Evolutionary conservation across 92 coral and sea anemone species (phyloP), one percentile per base, ranked within the genome.

Genomic region (Zoanthus gigantus): DNA sequence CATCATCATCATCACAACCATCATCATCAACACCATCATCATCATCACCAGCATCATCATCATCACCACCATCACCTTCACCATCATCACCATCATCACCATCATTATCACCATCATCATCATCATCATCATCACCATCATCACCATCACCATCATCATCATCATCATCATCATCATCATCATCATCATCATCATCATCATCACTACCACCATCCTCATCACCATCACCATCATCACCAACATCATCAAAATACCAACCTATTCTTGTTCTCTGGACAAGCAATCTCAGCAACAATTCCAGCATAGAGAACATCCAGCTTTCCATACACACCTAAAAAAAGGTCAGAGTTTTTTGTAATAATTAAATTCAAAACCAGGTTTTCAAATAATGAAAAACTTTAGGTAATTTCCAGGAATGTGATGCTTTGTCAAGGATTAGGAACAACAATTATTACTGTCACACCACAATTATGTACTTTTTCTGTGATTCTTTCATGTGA

Each of bases 281-380:
- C 91, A 84, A 90, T 96, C 91, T 96, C 99, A 23, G 99, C 96
- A 46, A 95, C 90, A 83, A 96, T 96, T 0, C 98, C 99, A 89
- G 99, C 99, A 91, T 95, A 96, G 74, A 95, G 90, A 11, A 96
- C 98, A 92, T 95, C 95, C 11, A 96, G 90, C 84, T 94, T 96
- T 48, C 99, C 99, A 75, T 96, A 96, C 16, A 96, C 89, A 71
- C 96, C 99, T 96, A 18, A 8, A 72, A 60, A 63, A 63, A 50
- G 56, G 72, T 28, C 86, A 72, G 48, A 32, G 47, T 29, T 28
- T 54, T 23, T 7, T 4, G 56, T 50, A 7, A 7, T 3, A 50
- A 50, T 7, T 11, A 50, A 50, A 3, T 50, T 50, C 3, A 37
- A 37, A 37, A 37, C 42, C 4, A 4, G 42, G 4, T 37, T 37